phyloP scores from a whole-genome alignment of 2,888 invertebrate species.

The Agrotis clavis region DNA sequence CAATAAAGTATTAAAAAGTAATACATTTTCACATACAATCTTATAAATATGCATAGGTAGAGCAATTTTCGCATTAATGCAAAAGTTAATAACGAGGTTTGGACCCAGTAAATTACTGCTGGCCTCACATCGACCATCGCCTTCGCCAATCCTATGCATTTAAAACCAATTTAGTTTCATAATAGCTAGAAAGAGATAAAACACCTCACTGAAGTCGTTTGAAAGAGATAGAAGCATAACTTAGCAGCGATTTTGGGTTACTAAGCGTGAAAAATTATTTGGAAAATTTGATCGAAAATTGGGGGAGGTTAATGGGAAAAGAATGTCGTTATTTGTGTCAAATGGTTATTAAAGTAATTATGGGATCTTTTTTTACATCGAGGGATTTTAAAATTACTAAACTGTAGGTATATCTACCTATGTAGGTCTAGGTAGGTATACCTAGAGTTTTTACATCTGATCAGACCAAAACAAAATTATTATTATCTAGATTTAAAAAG shows the following conservation, averaged over 20 bases:
- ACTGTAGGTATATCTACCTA: too few relatives aligned
- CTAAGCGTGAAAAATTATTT: slow-evolving; percentile 58
- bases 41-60: slow-evolving; percentile 83
- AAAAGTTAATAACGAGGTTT: slow-evolving; percentile 77
- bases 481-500: too few relatives aligned
- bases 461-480: too few relatives aligned
- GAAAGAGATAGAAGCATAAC: slow-evolving; percentile 72
- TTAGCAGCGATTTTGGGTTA: slow-evolving; percentile 53
- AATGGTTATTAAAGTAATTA: slow-evolving; percentile 35
- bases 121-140: slow-evolving; percentile 82
- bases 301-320: slow-evolving; percentile 33
- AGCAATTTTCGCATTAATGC: slow-evolving; percentile 77
- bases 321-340: slow-evolving; percentile 11
- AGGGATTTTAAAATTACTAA: background rate
- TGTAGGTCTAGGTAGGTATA: too few relatives aligned
- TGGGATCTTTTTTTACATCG: slow-evolving; percentile 1
- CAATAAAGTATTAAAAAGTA: slow-evolving; percentile 13
- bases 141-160: slow-evolving; percentile 90
- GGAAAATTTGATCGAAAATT: slow-evolving; percentile 38
- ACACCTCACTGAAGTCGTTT: slow-evolving; percentile 61
- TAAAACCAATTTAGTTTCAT: slow-evolving; percentile 91
- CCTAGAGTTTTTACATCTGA: too few relatives aligned
- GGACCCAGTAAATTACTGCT: slow-evolving; percentile 82
- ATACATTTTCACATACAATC: slow-evolving; percentile 69
- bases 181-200: slow-evolving; percentile 79